Conservation (phyloP, 2,888 invertebrate genomes). For the Xylota sylvarum region DNA sequence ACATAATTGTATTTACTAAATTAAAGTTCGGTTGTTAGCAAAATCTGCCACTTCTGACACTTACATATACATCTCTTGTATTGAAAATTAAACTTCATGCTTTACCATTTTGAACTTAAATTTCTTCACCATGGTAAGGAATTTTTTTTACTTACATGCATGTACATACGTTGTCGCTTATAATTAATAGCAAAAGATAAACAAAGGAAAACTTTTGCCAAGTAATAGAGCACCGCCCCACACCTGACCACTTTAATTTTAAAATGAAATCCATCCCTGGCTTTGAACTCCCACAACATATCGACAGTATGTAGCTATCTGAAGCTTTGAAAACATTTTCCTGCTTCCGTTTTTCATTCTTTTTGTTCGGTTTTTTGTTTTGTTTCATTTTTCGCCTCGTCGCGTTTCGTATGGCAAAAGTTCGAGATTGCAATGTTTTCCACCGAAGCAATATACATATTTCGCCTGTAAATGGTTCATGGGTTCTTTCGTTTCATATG, state of each 20-base stretch:
- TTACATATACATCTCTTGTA: too few species aligned
- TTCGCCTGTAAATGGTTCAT: constrained; percentile 54
- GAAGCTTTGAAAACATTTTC: constrained; percentile 31
- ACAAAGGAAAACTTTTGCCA: background rate
- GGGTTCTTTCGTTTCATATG: constrained; percentile 63
- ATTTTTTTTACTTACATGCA: too few species aligned
- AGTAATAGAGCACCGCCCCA: background rate
- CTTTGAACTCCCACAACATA: constrained; percentile 27
- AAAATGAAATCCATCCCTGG: constrained; percentile 45
- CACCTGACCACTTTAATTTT: background rate
- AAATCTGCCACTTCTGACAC: too few species aligned
- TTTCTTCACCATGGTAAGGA: too few species aligned
- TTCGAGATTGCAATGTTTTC: constrained; percentile 61
- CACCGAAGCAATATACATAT: constrained; percentile 56
- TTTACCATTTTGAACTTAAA: too few species aligned
- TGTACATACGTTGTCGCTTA: background rate
- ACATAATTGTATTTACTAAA: too few species aligned
- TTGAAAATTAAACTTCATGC: too few species aligned
- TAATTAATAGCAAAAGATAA: background rate
- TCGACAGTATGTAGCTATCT: constrained; percentile 28
- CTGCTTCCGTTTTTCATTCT: constrained; percentile 50
- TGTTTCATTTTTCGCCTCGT: constrained; percentile 40
- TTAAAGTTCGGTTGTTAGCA: too few species aligned
- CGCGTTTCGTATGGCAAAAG: constrained; percentile 39
- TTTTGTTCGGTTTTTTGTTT: constrained; percentile 19